A percentile compares a stretch with the other conserved stretches of the same genome.
phyloP scores from a whole-genome alignment of 1,140 invertebrate genomes.

The Drosophila chauvacae region DNA sequence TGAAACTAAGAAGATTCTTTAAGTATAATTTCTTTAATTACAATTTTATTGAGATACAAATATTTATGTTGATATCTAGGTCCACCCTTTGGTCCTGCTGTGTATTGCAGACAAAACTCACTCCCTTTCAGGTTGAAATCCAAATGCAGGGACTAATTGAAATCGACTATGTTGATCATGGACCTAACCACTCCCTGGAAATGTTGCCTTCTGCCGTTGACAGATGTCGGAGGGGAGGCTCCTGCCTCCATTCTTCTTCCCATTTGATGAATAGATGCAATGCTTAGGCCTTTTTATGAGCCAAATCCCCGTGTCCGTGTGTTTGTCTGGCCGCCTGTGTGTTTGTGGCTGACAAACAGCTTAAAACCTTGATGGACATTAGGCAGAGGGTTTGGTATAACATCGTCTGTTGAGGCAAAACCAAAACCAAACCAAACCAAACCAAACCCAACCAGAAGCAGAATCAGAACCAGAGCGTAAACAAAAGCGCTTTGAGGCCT shows the following conservation, averaged over 20 bases:
- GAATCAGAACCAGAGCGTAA: slow-evolving; percentile 33
- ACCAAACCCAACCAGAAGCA: background rate
- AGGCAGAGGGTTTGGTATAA: slow-evolving; percentile 18
- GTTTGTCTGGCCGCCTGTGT: slow-evolving; percentile 39
- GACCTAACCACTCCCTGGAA: background rate
- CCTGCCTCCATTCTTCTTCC: slow-evolving; percentile 15
- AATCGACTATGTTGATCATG: slow-evolving; percentile 58
- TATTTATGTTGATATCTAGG: background rate
- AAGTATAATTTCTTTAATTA: no score
- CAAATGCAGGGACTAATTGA: slow-evolving; percentile 58
- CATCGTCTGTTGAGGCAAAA: slow-evolving; percentile 29
- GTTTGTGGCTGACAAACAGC: slow-evolving; percentile 70
- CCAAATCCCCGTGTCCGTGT: slow-evolving; percentile 40
- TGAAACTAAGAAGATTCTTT: background rate
- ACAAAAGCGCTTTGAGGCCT: slow-evolving; percentile 67
- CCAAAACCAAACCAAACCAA: slow-evolving; percentile 14
- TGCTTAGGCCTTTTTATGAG: slow-evolving; percentile 68
- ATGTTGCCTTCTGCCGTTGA: slow-evolving; percentile 27
- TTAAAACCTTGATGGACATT: slow-evolving; percentile 81
- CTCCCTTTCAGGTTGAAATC: slow-evolving; percentile 22
- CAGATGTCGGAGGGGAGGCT: slow-evolving; percentile 28
- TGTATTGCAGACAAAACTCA: slow-evolving; percentile 33
- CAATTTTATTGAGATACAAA: no score
- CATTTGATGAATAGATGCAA: slow-evolving; percentile 63
- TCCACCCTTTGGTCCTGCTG: slow-evolving; percentile 10